A percentile compares a stretch with the other conserved stretches of the same genome.
phyloP scores from a whole-genome alignment of 2,113 vertebrate species.

The Steatornis caripensis region DNA sequence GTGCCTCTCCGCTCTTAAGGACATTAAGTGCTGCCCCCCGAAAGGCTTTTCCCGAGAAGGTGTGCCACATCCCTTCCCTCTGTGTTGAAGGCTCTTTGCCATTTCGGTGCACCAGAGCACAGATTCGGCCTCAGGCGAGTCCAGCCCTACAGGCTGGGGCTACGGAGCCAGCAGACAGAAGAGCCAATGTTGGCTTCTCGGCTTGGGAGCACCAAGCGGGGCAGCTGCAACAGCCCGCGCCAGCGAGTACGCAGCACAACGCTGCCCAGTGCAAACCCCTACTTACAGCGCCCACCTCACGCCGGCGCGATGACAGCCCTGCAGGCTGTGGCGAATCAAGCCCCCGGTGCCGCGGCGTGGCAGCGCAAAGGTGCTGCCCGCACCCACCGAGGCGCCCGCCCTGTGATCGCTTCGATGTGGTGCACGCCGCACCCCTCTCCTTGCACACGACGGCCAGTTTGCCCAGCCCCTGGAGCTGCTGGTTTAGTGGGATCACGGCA shows the following conservation, averaged over 20 bases:
- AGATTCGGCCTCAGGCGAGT: accelerated
- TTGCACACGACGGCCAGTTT: neutral
- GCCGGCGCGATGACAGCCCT: accelerated
- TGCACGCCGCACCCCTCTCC: accelerated
- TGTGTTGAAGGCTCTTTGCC: accelerated
- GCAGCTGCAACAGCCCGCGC: accelerated
- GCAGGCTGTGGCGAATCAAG: neutral
- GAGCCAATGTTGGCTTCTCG: neutral
- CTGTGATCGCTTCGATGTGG: accelerated
- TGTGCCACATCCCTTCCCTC: neutral
- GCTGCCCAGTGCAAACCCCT: neutral
- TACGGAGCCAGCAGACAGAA: neutral
- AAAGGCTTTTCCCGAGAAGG: neutral
- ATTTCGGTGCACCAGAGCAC: accelerated
- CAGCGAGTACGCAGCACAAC: accelerated
- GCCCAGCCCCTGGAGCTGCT: neutral
- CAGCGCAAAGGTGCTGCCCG: accelerated
- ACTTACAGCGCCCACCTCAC: accelerated
- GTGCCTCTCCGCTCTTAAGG: neutral
- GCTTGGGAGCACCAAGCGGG: neutral
- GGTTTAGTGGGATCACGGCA: neutral
- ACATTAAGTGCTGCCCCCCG: neutral
- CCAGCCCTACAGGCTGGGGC: accelerated
- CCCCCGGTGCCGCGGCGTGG: accelerated
- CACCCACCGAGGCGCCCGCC: accelerated